Base-by-base conservation (phyloP, 2,113 vertebrate genomes). In the Macheiramphus alcinus region DNA sequence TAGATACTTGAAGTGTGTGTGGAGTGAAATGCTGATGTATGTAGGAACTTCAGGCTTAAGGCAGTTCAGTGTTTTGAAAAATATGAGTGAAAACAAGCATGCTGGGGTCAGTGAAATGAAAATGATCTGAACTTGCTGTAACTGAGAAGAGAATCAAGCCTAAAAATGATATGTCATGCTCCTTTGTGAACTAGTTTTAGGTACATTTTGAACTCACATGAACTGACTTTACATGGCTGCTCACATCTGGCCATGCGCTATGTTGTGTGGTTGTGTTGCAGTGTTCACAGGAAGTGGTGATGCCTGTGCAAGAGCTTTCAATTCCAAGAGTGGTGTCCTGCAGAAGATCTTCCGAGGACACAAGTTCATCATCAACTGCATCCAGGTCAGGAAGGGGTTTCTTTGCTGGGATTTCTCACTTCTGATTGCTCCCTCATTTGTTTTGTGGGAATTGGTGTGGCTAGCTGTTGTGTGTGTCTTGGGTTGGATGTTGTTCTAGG, bases 251-350 rank as follows among this genome's bases (percentile, higher is more conserved):
- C 80, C 16, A 0, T 11, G 17, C 14, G 63, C 76, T 27, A 3
- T 45, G 58, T n/a, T 56, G 32, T 89, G 92, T 92, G 78, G 21
- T 65, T 95, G 68, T 7, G 3, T 96, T 95, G 20, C 98, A 99
- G 98, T 98, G 95, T 99, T 99, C 96, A 99, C 98, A 8, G 98
- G 98, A 95, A 98, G 98, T 3, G 98, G 98, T 1, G 98, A 99
- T 53, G 97, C 98, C 78, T 98, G 98, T 16, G 98, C 98, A 22
- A 97, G 98, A 78, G 98, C 98, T 76, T 99, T 98, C 87, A 98
- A 98, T 56, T 98, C 98, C 76, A 98, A 88, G 79, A 98, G 98
- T 0, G 98, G 98, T 13, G 97, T 94, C 56, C 96, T 99, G 84
- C 98, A 98, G 95, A 98, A 97, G 96, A 98, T 98, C 75, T 98